phyloP scores from a whole-genome alignment of 2,113 vertebrate genomes.

The Labeo catla region DNA sequence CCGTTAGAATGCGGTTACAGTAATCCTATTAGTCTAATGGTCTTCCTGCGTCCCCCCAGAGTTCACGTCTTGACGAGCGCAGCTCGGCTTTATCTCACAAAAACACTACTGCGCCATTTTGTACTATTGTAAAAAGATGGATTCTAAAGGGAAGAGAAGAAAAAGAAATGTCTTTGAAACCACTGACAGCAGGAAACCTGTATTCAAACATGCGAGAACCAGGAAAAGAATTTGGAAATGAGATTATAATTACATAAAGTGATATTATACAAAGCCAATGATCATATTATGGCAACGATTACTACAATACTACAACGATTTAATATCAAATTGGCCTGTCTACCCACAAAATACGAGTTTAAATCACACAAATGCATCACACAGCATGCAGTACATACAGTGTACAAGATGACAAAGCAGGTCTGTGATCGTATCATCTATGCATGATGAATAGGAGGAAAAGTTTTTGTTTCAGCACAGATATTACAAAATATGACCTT shows the following conservation, averaged over 20 bases:
- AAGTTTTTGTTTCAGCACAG: not conserved
- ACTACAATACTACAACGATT: too few relatives aligned
- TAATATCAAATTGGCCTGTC: not conserved
- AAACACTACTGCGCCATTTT: constrained; percentile 29
- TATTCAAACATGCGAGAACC: not conserved
- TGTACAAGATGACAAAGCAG: constrained; percentile 85
- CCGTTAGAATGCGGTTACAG: constrained; percentile 68
- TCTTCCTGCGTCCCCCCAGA: constrained; percentile 67
- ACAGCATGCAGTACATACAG: constrained; percentile 76
- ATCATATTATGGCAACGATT: not conserved
- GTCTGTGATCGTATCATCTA: constrained; percentile 66
- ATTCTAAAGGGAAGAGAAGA: constrained; percentile 11
- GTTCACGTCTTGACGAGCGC: constrained; percentile 25
- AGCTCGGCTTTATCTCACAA: constrained; percentile 40
- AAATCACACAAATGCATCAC: constrained; percentile 44
- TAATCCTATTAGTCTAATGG: constrained; percentile 78
- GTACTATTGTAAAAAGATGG: constrained; percentile 10
- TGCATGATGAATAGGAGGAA: not conserved
- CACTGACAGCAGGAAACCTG: not conserved
- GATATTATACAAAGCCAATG: not conserved
- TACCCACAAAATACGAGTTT: not conserved
- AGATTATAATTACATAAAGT: not conserved
- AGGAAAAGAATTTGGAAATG: not conserved
- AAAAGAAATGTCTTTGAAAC: not conserved
- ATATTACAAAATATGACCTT: not conserved